Conservation (phyloP, 2,888 invertebrate species). For the Cheilosia grossa region DNA sequence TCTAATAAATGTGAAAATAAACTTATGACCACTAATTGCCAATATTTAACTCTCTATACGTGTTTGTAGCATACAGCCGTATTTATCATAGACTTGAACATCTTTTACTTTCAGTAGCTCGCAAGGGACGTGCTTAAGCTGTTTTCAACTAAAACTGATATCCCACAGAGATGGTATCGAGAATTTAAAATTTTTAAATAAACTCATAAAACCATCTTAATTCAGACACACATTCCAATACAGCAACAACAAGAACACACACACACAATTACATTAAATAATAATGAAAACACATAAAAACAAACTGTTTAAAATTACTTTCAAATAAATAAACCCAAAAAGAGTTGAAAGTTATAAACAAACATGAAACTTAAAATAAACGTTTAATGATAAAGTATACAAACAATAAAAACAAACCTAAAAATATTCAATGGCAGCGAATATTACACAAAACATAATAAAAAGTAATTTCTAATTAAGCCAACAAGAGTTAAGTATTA, state of each 20-base stretch:
- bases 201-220: constrained; percentile 29
- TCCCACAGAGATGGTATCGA: constrained; percentile 44
- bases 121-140: constrained; percentile 83
- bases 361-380: constrained; percentile 76
- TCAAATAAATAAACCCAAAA: constrained; percentile 37
- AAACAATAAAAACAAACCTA: constrained; percentile 52
- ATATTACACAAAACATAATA: constrained; percentile 48
- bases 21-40: too few species aligned
- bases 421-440: constrained; percentile 68
- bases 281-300: constrained; percentile 55
- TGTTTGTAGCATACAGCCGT: too few species aligned
- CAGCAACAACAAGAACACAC: constrained; percentile 77
- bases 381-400: constrained; percentile 65
- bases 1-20: too few species aligned
- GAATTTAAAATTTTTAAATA: constrained; percentile 31
- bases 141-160: constrained; percentile 74
- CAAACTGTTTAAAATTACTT: constrained; percentile 44
- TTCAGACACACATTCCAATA: constrained; percentile 72
- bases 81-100: too few species aligned
- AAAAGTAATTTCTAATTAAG: constrained; percentile 31
- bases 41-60: too few species aligned
- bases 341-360: constrained; percentile 45
- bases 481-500: constrained; percentile 44
- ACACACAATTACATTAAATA: constrained; percentile 72
- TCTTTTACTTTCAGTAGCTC: constrained; percentile 79